phyloP scores from a whole-genome alignment of 2,113 vertebrate genomes.

The Microcebus jonahi region DNA sequence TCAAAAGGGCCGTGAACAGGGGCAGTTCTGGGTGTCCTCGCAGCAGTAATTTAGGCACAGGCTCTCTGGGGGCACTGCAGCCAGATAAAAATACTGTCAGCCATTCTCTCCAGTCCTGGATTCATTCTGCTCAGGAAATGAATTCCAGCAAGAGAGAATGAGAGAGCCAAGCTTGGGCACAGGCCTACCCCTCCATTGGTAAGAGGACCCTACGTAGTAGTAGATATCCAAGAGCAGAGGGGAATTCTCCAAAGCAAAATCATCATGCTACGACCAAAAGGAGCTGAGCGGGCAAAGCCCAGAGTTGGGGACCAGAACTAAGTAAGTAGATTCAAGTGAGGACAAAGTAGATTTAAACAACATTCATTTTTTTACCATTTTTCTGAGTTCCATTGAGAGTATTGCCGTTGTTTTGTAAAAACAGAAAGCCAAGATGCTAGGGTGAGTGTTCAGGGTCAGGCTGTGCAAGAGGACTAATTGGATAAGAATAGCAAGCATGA shows the following conservation, averaged over 20 bases:
- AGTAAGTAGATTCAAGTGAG: background rate
- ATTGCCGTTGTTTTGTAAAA: background rate
- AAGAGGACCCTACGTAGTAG: background rate
- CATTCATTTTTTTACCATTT: background rate
- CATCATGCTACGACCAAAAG: background rate
- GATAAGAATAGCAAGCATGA: background rate
- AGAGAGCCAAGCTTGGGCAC: background rate
- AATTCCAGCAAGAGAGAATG: background rate
- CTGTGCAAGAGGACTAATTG: background rate
- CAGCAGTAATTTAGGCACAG: background rate
- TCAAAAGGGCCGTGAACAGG: background rate
- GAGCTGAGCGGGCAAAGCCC: background rate
- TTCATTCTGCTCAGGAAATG: background rate
- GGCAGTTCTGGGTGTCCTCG: background rate
- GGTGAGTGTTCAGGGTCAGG: background rate
- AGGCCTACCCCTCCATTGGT: background rate
- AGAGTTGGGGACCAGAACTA: background rate
- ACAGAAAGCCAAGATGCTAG: background rate
- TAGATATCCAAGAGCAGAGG: background rate
- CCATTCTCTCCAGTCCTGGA: background rate
- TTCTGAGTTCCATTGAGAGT: background rate
- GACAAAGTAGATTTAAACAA: background rate
- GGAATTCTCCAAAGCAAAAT: no score
- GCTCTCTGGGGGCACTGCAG: background rate
- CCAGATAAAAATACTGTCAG: no score